Conservation (phyloP, 23 tunicate genomes). For the Trididemnum miniatum region DNA sequence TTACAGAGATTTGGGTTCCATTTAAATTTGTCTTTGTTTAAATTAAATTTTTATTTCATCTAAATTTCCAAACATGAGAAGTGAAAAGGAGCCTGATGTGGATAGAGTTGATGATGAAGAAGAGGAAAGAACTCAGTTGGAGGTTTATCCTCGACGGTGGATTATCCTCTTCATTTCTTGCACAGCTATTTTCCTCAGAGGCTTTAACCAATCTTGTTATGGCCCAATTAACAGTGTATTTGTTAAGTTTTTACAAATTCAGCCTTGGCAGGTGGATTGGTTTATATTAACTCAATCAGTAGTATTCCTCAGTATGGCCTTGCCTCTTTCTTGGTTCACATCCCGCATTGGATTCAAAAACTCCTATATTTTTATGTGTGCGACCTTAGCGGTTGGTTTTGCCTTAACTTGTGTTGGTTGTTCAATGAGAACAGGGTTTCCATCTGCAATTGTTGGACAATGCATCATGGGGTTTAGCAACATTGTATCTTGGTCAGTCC, state of each 20-base stretch:
- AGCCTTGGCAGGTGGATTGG: slow-evolving; percentile 76
- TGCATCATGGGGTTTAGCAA: slow-evolving; percentile 57
- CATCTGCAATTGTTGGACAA: slow-evolving; percentile 52
- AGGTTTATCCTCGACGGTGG: slow-evolving; percentile 54
- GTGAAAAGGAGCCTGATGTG: not conserved
- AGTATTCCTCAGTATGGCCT: slow-evolving; percentile 43
- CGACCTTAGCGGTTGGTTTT: slow-evolving; percentile 44
- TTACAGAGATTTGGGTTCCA: too few relatives aligned
- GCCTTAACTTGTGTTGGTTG: slow-evolving; percentile 50
- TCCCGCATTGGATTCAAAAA: slow-evolving; percentile 57
- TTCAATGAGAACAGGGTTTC: slow-evolving; percentile 43
- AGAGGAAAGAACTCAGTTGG: slow-evolving; percentile 15
- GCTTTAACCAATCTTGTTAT: slow-evolving; percentile 63
- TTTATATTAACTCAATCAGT: slow-evolving; percentile 57
- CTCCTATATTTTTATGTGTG: slow-evolving; percentile 51
- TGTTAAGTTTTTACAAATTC: slow-evolving; percentile 35
- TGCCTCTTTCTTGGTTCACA: slow-evolving; percentile 64
- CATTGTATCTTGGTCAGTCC: slow-evolving; percentile 56
- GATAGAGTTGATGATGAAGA: not conserved
- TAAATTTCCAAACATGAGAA: too few relatives aligned
- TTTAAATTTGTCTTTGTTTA: too few relatives aligned
- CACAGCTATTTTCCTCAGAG: slow-evolving; percentile 45
- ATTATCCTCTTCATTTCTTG: slow-evolving; percentile 42
- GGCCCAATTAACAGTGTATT: slow-evolving; percentile 69
- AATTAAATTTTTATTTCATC: too few relatives aligned